These are phyloP conservation scores for Cataglyphis rosenhaueri DNA, from an alignment of 2,888 invertebrate genomes.

Conservation along the genomic window DNA sequence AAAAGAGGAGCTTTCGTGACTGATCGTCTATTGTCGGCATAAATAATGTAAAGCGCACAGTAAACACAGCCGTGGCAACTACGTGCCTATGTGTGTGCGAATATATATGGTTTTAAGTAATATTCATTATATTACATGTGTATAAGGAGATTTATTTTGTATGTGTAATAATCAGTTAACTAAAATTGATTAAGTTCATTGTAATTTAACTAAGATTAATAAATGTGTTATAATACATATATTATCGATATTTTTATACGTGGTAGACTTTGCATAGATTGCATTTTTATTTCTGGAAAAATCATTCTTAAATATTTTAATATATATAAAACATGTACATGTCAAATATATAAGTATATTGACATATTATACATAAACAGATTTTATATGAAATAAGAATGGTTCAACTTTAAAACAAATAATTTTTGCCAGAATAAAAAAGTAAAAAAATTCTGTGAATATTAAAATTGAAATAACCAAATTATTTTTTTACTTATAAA, in stretches of 20 bases:
- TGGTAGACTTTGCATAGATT: neutral
- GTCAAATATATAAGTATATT: neutral
- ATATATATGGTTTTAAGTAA: conserved; percentile 37
- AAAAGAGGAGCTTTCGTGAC: conserved; percentile 51
- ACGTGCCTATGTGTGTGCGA: neutral
- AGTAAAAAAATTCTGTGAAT: neutral
- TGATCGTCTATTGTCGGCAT: conserved; percentile 56
- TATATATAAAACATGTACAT: neutral
- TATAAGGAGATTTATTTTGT: neutral
- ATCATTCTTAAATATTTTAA: neutral
- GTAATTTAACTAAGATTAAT: neutral
- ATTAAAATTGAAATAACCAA: neutral
- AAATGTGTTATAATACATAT: neutral
- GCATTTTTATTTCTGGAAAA: neutral
- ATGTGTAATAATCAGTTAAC: neutral
- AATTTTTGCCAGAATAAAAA: neutral
- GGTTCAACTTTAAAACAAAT: neutral
- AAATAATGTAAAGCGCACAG: conserved; percentile 55
- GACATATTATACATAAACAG: neutral
- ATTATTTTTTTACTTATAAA: neutral
- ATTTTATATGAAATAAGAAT: neutral
- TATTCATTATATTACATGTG: conserved; percentile 18
- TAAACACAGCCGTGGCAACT: conserved; percentile 37
- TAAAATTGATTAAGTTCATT: neutral
- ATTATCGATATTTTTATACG: neutral